Conservation (phyloP, 1,140 invertebrate genomes). For the Camponotus vicinus region DNA sequence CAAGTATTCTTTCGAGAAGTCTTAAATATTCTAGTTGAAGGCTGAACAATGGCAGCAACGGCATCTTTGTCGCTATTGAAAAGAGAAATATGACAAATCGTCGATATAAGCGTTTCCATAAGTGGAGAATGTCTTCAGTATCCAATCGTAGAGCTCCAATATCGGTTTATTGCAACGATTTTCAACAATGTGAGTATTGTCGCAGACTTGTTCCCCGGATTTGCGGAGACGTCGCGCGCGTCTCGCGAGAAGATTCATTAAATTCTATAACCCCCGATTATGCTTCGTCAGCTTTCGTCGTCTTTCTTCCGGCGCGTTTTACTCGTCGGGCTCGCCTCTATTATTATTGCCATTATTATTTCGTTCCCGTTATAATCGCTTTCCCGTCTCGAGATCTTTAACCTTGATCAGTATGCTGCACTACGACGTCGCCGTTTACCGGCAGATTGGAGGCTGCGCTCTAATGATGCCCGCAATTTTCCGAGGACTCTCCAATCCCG, state of each 20-base stretch:
- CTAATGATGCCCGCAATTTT: slow-evolving; percentile 65
- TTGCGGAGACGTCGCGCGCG: background rate
- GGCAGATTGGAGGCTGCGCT: slow-evolving; percentile 64
- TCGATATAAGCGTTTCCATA: slow-evolving; percentile 23
- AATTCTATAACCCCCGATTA: slow-evolving; percentile 39
- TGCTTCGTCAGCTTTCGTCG: slow-evolving; percentile 11
- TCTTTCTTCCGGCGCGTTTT: slow-evolving; percentile 23
- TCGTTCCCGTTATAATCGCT: slow-evolving; percentile 38
- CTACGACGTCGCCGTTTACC: slow-evolving; percentile 67
- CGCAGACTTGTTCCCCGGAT: slow-evolving; percentile 10
- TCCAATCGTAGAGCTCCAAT: slow-evolving; percentile 9
- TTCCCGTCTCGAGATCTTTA: slow-evolving; percentile 59
- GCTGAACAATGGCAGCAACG: background rate
- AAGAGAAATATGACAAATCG: slow-evolving; percentile 41
- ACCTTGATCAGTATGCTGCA: slow-evolving; percentile 69
- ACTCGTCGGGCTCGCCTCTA: background rate
- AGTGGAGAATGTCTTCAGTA: background rate
- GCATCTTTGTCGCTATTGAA: slow-evolving; percentile 3
- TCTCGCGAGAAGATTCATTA: slow-evolving; percentile 32
- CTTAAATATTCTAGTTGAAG: background rate
- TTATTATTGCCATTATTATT: slow-evolving; percentile 53
- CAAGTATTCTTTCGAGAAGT: background rate
- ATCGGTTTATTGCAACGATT: slow-evolving; percentile 51
- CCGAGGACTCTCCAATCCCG: slow-evolving; percentile 59
- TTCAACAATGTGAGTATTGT: slow-evolving; percentile 14